Evolutionary conservation across 2,113 vertebrate species (phyloP), one percentile per base, ranked within the genome.

Genomic region (Marcusenius ussheri): DNA sequence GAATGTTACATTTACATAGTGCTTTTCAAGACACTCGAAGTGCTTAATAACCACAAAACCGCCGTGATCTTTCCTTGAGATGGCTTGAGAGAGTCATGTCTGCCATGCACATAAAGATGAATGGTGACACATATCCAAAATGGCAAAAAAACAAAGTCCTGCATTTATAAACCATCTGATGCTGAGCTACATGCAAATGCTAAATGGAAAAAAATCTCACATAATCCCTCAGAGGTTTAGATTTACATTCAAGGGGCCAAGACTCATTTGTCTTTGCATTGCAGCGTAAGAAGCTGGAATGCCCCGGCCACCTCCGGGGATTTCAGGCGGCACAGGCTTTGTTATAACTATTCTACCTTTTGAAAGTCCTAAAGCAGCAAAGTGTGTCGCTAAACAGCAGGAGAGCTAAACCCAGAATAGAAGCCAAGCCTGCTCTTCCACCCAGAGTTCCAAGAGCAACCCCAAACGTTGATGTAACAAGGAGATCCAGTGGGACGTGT

Each of bases 131-230:
- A 42, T 6, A n/a, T 35, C n/a, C 24, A 31, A 21, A 35, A 53
- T 39, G 17, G n/a, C 31, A 87, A 39, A 87, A 17, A 56, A 87
- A 35, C 47, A 1, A 66, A 87, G 49, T 87, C 85, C 50, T 87
- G 85, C 50, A 42, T 56, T 56, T 87, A 87, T 87, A 84, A 84
- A 47, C 83, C 39, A 84, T 47, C 45, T 47, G 74, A 46, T 24
- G 83, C 80, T 47, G 80, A 47, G 80, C 80, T 84, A 84, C 80
- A 87, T 51, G 47, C 27, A 53, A 87, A 87, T n/a, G 27, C 11
- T 87, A 51, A 53, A 35, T 87, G 85, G 85, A 87, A 87, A 87
- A 87, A 83, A 27, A 87, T 87, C 85, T 87, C 85, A 53, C 47
- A 53, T 87, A 51, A 87, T 87, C 85, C 85, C 85, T 53, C 50